A percentile compares a stretch with the other conserved stretches of the same genome.
These are phyloP conservation scores for Centropus bengalensis DNA, from an alignment of 2,113 vertebrate genomes.

Conservation along the genomic window DNA sequence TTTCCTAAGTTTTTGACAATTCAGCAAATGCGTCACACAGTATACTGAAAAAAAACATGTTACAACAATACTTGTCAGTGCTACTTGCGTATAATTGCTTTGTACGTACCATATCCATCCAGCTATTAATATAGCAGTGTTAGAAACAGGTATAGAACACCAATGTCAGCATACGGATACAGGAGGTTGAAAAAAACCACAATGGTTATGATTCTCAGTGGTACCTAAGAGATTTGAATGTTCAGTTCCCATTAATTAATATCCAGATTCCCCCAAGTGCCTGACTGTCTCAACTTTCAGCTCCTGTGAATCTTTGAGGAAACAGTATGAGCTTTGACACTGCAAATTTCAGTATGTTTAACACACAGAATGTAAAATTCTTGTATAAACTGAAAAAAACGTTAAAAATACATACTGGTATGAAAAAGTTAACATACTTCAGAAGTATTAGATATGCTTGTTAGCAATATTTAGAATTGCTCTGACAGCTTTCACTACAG, in stretches of 20 bases:
- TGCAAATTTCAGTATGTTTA: background rate
- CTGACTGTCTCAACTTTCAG: background rate
- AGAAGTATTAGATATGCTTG: conserved; percentile 53
- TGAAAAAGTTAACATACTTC: background rate
- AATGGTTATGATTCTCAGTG: background rate
- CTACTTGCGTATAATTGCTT: background rate
- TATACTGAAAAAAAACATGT: background rate
- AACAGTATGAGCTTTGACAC: conserved; percentile 4
- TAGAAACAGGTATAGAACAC: background rate
- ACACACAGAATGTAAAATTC: background rate
- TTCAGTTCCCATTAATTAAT: background rate
- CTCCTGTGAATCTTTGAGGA: background rate
- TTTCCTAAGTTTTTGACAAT: background rate
- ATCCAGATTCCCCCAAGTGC: background rate
- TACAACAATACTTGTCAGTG: background rate
- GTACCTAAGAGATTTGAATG: background rate
- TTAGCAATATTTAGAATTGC: conserved; percentile 79
- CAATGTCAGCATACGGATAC: background rate
- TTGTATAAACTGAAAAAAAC: background rate
- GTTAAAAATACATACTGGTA: background rate
- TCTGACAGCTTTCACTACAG: conserved; percentile 87
- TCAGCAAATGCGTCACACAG: background rate
- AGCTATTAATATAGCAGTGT: background rate
- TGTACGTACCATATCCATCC: background rate
- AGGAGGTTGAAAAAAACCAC: background rate